phyloP scores from a whole-genome alignment of 30 jellyfish, hydroid and myxozoan species.

The Cassiopea xamachana region DNA sequence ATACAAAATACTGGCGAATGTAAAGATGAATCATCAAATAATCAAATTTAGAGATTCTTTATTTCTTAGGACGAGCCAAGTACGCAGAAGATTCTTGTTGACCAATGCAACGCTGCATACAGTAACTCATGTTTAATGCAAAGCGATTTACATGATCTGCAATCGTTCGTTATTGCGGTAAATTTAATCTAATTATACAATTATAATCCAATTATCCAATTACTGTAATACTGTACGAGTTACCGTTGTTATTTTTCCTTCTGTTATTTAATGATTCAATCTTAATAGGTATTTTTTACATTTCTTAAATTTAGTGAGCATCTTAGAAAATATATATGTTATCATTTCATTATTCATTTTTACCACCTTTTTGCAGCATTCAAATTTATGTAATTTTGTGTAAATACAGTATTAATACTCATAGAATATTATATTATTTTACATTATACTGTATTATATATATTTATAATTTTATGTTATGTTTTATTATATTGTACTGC shows the following conservation, averaged over 20 bases:
- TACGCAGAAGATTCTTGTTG: conserved; percentile 41
- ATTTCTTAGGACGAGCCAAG: conserved; percentile 59
- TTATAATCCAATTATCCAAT: neutral
- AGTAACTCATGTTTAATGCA: neutral
- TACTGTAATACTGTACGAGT: neutral
- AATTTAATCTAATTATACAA: neutral
- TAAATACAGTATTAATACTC: too few relatives aligned
- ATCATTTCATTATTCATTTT: neutral
- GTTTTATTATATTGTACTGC: neutral
- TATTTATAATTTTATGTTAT: neutral
- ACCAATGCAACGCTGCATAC: conserved; percentile 49
- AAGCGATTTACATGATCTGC: conserved; percentile 14
- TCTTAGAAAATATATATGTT: neutral
- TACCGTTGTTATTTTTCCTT: neutral
- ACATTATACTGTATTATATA: neutral
- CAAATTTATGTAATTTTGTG: too few relatives aligned
- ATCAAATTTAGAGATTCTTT: neutral
- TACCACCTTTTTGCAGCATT: too few relatives aligned
- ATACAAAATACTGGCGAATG: too few relatives aligned
- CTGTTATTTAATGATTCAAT: neutral
- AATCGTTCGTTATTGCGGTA: conserved; percentile 36
- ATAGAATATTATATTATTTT: too few relatives aligned
- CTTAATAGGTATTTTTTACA: too few relatives aligned
- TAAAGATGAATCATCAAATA: too few relatives aligned
- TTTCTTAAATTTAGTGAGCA: neutral